Evolutionary conservation across 2,113 vertebrate genomes (phyloP).

Genomic region (Psittacula cyanocephala): DNA sequence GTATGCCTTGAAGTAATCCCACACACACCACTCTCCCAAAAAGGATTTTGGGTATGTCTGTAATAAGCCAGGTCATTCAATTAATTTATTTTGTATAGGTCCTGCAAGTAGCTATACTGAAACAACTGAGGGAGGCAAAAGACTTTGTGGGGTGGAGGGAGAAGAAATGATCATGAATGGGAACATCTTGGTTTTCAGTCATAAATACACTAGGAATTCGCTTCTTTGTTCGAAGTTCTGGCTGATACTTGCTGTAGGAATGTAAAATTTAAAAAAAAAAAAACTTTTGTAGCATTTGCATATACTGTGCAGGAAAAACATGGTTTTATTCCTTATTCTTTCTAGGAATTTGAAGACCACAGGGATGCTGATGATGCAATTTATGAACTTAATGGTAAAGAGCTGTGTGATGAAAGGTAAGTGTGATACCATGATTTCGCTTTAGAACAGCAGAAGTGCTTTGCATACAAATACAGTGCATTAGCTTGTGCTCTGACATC

Average conservation of each 20-base stretch:
- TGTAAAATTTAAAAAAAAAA: neutral
- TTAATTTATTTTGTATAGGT: neutral
- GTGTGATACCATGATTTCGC: neutral
- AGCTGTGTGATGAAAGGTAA: slow-evolving; percentile 90
- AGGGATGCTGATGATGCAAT: slow-evolving; percentile 93
- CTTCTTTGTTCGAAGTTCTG: neutral
- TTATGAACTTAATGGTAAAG: slow-evolving; percentile 91
- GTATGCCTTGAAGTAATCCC: neutral
- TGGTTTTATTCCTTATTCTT: neutral
- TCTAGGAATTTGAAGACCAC: slow-evolving; percentile 92
- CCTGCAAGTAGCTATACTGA: neutral
- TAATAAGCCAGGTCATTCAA: neutral
- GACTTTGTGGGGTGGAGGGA: neutral
- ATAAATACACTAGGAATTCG: neutral
- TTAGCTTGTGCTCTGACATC: neutral
- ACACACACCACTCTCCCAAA: neutral
- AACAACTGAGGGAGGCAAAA: neutral
- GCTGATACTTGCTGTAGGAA: neutral
- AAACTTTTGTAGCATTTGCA: neutral
- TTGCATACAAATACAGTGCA: neutral
- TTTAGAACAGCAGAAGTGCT: neutral
- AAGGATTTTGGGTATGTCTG: neutral
- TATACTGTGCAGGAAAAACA: neutral
- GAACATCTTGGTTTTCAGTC: neutral
- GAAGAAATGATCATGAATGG: neutral